Evolutionary conservation across 2,797 vertebrate species (phyloP), one percentile per base, ranked within the genome.

Genomic region (Lindbergichthys nudifrons): DNA sequence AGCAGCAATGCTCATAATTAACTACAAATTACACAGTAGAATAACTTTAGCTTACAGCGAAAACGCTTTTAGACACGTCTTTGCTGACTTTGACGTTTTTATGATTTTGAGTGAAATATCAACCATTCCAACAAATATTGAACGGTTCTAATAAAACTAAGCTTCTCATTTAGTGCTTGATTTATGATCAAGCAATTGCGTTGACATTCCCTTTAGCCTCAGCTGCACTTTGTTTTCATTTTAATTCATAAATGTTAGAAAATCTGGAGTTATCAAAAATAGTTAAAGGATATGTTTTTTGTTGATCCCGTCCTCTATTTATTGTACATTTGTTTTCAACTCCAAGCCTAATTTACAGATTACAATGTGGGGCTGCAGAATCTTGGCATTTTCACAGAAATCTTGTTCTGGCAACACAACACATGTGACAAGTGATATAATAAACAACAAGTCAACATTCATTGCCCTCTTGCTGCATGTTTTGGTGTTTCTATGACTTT

Each of bases 371-470:
- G 13, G 50, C 18, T 51, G 53, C 62, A 63, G 43, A 52, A 14
- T 68, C 57, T 74, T 39, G 0, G 0, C 32, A 46, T 70, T 19
- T 65, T 14, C 11, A 45, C 16, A 4, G 32, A 21, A 54, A 45
- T 10, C 42, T 54, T 19, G 26, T 64, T 51, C 41, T 5, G 32
- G 32, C 8, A 36, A 3, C 23, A 13, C 1, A 12, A 26, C 2
- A 21, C 15, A 50, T 2, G 50, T 52, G 51, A 32, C 36, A 52
- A 47, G 0, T 53, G 47, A 19, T 48, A 3, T 4, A 21, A 16
- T 8, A 56, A 68, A 8, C 36, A 56, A 23, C 57, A 58, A 8
- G n/a, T 18, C 19, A 14, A 57, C 41, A 18, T 77, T 74, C 43
- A 4, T 65, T 39, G 21, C 0, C 10, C 51, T 46, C 18, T 57